Conservation (phyloP, 2,888 invertebrate species). For the Chalcis sispes region DNA sequence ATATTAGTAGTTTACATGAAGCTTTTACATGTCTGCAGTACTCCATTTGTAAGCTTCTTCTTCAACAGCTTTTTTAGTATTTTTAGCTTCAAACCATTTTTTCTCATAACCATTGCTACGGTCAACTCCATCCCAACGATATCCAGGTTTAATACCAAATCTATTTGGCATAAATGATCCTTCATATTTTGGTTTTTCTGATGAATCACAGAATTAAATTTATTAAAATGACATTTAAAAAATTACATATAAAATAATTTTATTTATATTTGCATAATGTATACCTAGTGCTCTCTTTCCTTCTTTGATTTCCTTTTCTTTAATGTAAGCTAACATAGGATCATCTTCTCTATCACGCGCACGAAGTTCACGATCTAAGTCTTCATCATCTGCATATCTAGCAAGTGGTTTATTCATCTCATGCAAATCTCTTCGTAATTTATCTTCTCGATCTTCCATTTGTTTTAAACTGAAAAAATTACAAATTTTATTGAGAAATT, state of each 20-base stretch:
- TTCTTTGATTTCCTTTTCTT: slow-evolving; percentile 82
- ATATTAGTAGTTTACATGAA: neutral
- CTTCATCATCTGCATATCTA: slow-evolving; percentile 90
- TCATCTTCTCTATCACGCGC: slow-evolving; percentile 90
- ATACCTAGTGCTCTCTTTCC: slow-evolving; percentile 78
- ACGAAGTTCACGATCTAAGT: slow-evolving; percentile 87
- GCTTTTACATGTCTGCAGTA: slow-evolving; percentile 90
- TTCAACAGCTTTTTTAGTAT: slow-evolving; percentile 84
- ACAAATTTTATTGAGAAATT: neutral
- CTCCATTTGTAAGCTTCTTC: slow-evolving; percentile 97
- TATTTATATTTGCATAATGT: slow-evolving; percentile 10
- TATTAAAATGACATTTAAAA: neutral
- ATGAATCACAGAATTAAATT: slow-evolving; percentile 54
- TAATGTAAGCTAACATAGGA: slow-evolving; percentile 94
- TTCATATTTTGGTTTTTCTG: slow-evolving; percentile 85
- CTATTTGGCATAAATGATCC: slow-evolving; percentile 95
- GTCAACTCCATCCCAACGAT: slow-evolving; percentile 99
- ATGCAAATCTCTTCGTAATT: slow-evolving; percentile 85
- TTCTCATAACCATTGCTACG: slow-evolving; percentile 97
- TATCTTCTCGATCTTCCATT: slow-evolving; percentile 83
- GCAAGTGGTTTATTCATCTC: slow-evolving; percentile 95
- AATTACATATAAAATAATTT: slow-evolving; percentile 7
- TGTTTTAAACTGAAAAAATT: slow-evolving; percentile 83
- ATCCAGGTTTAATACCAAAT: slow-evolving; percentile 93
- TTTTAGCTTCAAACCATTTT: slow-evolving; percentile 88